phyloP scores from a whole-genome alignment of 2,113 vertebrate species.

The Capreolus pygargus region DNA sequence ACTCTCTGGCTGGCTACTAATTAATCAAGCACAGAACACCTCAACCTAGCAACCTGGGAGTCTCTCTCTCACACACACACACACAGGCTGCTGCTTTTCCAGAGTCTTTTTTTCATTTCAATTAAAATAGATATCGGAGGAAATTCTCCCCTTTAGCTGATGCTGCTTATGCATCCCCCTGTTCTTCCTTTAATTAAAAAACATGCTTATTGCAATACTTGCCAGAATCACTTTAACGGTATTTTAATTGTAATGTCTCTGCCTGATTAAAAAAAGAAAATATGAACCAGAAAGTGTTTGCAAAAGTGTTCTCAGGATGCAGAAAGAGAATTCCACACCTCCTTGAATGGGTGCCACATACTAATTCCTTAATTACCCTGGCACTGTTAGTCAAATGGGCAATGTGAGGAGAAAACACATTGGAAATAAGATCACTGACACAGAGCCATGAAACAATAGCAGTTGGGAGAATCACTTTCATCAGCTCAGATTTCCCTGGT shows the following conservation, averaged over 20 bases:
- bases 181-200: constrained; percentile 87
- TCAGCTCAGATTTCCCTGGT: not conserved
- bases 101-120: constrained; percentile 75
- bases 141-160: constrained; percentile 81
- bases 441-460: not conserved
- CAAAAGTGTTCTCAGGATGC: constrained; percentile 59
- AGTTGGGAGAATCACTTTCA: not conserved
- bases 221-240: constrained; percentile 84
- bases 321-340: constrained; percentile 38
- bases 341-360: constrained; percentile 49
- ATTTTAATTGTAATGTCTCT: constrained; percentile 87
- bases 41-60: constrained; percentile 57
- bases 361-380: constrained; percentile 55
- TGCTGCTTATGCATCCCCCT: constrained; percentile 77
- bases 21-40: constrained; percentile 73
- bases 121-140: constrained; percentile 82
- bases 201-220: constrained; percentile 85
- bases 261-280: constrained; percentile 88
- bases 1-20: constrained; percentile 52
- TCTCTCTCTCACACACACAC: not conserved
- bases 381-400: not conserved
- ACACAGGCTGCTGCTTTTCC: constrained; percentile 41
- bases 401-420: not conserved
- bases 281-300: constrained; percentile 80
- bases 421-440: constrained; percentile 39